These are phyloP conservation scores for Kryphioiulus occultus DNA, from an alignment of 2,888 invertebrate species.

Conservation along the genomic window DNA sequence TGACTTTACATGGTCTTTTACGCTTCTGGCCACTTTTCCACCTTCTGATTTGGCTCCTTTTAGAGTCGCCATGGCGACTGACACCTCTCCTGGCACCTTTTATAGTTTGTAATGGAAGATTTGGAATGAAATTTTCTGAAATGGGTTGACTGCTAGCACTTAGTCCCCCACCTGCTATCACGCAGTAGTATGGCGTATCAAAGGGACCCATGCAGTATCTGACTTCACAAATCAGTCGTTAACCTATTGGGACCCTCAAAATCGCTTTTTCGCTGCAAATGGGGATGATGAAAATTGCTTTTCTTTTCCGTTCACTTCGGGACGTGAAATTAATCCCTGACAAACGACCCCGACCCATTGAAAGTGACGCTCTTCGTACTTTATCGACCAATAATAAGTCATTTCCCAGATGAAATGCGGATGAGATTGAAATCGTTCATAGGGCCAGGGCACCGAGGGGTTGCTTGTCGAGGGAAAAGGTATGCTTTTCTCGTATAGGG, in stretches of 20 bases:
- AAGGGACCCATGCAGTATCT: not conserved
- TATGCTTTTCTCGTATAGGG: too few species aligned
- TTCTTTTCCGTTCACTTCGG: not conserved
- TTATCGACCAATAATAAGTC: constrained; percentile 2
- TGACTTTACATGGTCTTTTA: too few species aligned
- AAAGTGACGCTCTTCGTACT: not conserved
- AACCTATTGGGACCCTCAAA: not conserved
- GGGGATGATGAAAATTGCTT: not conserved
- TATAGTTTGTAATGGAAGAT: constrained; percentile 9
- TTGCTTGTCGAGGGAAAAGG: too few species aligned
- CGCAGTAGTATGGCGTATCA: too few species aligned
- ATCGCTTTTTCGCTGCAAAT: not conserved
- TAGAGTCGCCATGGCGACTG: not conserved
- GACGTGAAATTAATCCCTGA: constrained; percentile 23
- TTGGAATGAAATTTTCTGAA: not conserved
- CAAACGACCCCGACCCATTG: not conserved
- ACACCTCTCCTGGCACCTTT: not conserved
- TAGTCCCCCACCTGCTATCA: not conserved
- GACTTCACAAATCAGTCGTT: not conserved
- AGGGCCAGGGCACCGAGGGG: too few species aligned
- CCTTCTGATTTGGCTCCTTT: not conserved
- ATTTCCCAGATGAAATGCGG: constrained; percentile 9
- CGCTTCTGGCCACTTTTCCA: not conserved
- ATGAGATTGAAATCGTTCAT: too few species aligned
- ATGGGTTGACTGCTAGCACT: not conserved